phyloP scores from a whole-genome alignment of 2,888 invertebrate species.

The Orthosia cruda region DNA sequence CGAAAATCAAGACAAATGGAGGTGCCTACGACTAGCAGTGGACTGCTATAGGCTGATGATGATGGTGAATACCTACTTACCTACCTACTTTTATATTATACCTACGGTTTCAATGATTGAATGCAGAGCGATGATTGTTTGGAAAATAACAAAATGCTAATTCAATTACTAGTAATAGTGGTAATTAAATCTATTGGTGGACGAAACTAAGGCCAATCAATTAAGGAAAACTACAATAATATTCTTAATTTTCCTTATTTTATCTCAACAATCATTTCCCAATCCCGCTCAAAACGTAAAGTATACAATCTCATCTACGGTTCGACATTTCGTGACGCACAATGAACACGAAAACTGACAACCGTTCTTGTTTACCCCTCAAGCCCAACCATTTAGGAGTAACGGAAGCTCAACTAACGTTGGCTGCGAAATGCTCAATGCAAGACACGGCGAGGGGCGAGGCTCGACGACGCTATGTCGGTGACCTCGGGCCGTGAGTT shows the following conservation, averaged over 20 bases:
- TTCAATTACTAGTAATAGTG: too few relatives aligned
- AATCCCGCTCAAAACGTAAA: slow-evolving; percentile 34
- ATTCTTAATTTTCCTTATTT: background rate
- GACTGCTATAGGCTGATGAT: too few relatives aligned
- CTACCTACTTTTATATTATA: too few relatives aligned
- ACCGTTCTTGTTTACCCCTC: slow-evolving; percentile 44
- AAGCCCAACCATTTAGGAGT: background rate
- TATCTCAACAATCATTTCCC: background rate
- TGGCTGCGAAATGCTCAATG: slow-evolving; percentile 59
- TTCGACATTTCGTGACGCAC: slow-evolving; percentile 60
- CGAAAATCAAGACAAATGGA: too few relatives aligned
- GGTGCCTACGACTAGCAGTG: too few relatives aligned
- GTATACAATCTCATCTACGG: slow-evolving; percentile 61
- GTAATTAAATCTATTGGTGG: background rate
- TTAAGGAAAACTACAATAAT: background rate
- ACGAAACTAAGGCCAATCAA: background rate
- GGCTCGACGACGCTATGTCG: slow-evolving; percentile 76
- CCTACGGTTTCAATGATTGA: too few relatives aligned
- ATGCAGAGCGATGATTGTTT: too few relatives aligned
- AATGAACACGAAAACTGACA: slow-evolving; percentile 38
- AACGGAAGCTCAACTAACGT: slow-evolving; percentile 66
- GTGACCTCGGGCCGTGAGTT: slow-evolving; percentile 77
- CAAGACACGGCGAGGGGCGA: slow-evolving; percentile 56
- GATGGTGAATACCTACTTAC: too few relatives aligned
- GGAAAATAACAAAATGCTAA: background rate